Conservation (phyloP, 2,797 vertebrate genomes). For the Ctenopoma kingsleyae region DNA sequence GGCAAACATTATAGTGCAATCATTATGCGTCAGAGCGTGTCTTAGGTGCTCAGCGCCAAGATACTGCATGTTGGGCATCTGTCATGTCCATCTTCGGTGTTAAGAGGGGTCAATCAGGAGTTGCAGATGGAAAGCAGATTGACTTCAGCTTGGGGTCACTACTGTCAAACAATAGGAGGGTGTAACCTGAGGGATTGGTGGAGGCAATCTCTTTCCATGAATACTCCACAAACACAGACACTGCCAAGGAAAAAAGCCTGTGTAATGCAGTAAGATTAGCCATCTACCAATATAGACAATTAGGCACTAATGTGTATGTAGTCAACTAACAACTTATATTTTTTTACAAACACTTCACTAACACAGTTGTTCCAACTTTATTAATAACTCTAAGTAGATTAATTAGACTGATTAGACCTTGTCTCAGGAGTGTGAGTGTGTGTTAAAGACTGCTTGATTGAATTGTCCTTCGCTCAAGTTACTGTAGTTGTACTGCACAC, state of each 20-base stretch:
- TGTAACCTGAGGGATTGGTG: too few relatives aligned
- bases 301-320: not conserved
- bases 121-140: not conserved
- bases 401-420: too few relatives aligned
- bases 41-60: not conserved
- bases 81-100: not conserved
- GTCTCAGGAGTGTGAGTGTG: not conserved
- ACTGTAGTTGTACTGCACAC: not conserved
- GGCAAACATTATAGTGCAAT: not conserved
- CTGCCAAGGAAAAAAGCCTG: too few relatives aligned
- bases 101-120: not conserved
- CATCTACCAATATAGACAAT: too few relatives aligned
- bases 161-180: too few relatives aligned
- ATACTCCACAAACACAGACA: too few relatives aligned
- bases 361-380: too few relatives aligned
- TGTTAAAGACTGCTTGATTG: slow-evolving; percentile 25
- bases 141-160: not conserved
- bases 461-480: slow-evolving; percentile 25
- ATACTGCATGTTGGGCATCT: not conserved
- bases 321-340: too few relatives aligned
- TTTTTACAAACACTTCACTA: too few relatives aligned
- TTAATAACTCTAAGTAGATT: too few relatives aligned
- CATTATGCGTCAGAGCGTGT: too few relatives aligned
- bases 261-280: not conserved
- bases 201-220: too few relatives aligned